Evolutionary conservation across 2,113 vertebrate species (phyloP).

Genomic region (Hypanus sabinus): DNA sequence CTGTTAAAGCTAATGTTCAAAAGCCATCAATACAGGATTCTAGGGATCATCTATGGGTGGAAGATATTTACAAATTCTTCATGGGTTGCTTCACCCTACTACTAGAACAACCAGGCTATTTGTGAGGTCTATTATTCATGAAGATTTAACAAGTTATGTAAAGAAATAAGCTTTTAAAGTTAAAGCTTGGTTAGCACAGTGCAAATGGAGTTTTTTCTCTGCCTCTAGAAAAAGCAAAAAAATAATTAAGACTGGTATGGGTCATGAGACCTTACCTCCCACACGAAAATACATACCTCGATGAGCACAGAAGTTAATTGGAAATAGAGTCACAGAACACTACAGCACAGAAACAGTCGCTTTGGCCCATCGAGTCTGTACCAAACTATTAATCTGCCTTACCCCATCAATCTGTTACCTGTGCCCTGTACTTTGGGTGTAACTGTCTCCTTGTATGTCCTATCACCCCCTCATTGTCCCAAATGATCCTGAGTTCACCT

Average conservation of each 20-base stretch:
- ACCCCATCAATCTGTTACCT: too few species aligned
- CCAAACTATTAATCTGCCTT: too few species aligned
- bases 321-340: neutral
- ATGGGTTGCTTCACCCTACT: neutral
- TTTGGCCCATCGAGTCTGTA: too few species aligned
- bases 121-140: neutral
- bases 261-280: neutral
- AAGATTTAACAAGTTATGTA: neutral
- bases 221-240: neutral
- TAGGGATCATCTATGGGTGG: too few species aligned
- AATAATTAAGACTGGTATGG: neutral
- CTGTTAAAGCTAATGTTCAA: neutral
- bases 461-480: too few species aligned
- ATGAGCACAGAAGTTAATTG: neutral
- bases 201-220: conserved; percentile 15
- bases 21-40: neutral
- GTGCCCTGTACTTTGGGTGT: too few species aligned
- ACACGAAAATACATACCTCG: neutral
- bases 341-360: too few species aligned
- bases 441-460: too few species aligned
- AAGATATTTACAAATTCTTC: neutral
- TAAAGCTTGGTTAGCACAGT: neutral
- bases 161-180: neutral
- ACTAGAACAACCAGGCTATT: neutral
- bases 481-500: too few species aligned